Conservation (phyloP, 2,113 vertebrate genomes). For the Calypte anna region DNA sequence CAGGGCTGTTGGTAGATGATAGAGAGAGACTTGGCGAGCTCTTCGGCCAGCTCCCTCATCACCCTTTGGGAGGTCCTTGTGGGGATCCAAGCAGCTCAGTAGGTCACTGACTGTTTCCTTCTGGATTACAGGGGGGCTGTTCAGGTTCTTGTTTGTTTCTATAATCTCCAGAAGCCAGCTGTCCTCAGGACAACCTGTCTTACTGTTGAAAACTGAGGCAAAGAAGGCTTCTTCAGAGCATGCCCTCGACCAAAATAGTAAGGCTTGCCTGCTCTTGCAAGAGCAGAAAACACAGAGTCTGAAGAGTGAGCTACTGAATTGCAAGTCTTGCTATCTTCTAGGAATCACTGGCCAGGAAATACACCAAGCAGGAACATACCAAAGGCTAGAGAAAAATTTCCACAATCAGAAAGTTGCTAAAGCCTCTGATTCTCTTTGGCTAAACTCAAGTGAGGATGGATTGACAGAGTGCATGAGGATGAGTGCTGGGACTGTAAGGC, state of each 20-base stretch:
- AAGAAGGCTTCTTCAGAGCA: background rate
- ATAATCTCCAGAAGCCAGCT: no score
- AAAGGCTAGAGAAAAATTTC: background rate
- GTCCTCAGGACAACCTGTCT: no score
- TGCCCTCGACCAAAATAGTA: background rate
- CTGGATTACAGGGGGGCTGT: no score
- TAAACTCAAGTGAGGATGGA: background rate
- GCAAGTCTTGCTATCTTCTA: background rate
- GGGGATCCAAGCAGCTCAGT: no score
- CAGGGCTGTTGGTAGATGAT: no score
- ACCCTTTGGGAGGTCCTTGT: no score
- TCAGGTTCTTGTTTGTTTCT: no score
- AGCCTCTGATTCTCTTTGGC: background rate
- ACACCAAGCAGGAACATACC: fast-evolving
- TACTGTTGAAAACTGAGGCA: no score
- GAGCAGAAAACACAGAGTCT: background rate
- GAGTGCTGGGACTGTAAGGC: background rate
- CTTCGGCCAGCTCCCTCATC: no score
- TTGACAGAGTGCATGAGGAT: background rate
- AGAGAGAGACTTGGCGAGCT: no score
- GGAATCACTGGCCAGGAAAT: background rate
- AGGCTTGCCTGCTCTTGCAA: background rate
- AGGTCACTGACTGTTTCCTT: no score
- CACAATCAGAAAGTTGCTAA: background rate
- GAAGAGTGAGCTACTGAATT: background rate